Percentiles rank a stretch among this genome's conserved stretches.
phyloP scores from a whole-genome alignment of 2,797 vertebrate species.

The Phrynocephalus vlangalii region DNA sequence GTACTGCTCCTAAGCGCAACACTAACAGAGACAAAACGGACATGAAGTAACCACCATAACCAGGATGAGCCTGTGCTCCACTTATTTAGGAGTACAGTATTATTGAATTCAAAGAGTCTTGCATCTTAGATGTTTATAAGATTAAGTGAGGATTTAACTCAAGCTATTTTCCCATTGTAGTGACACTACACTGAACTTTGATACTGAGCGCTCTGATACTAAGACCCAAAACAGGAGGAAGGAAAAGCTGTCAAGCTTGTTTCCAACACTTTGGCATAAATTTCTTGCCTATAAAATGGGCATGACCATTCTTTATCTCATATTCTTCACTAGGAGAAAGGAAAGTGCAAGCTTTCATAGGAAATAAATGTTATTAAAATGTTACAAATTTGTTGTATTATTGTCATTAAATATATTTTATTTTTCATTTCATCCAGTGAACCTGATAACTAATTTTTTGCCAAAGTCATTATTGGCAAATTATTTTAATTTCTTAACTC shows the following conservation, averaged over 20 bases:
- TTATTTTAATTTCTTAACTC: constrained; percentile 61
- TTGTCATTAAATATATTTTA: constrained; percentile 59
- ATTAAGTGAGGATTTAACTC: neutral
- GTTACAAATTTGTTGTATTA: constrained; percentile 55
- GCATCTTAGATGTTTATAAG: neutral
- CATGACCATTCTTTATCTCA: constrained; percentile 1
- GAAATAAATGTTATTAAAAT: constrained; percentile 44
- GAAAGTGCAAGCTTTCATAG: neutral
- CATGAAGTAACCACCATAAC: no score
- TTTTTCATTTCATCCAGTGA: constrained; percentile 60
- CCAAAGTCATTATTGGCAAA: constrained; percentile 68
- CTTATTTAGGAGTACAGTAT: neutral
- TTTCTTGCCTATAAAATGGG: neutral
- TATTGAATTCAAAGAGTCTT: neutral
- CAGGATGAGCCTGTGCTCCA: no score
- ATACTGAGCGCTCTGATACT: neutral
- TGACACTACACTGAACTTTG: no score
- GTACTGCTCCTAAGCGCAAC: no score
- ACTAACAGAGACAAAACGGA: no score
- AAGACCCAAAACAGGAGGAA: neutral
- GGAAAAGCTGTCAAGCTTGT: no score
- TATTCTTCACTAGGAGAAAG: neutral
- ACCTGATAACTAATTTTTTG: constrained; percentile 70
- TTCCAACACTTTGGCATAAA: neutral
- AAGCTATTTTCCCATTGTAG: neutral